phyloP scores from a whole-genome alignment of 2,113 vertebrate species.

The Ochotona princeps region DNA sequence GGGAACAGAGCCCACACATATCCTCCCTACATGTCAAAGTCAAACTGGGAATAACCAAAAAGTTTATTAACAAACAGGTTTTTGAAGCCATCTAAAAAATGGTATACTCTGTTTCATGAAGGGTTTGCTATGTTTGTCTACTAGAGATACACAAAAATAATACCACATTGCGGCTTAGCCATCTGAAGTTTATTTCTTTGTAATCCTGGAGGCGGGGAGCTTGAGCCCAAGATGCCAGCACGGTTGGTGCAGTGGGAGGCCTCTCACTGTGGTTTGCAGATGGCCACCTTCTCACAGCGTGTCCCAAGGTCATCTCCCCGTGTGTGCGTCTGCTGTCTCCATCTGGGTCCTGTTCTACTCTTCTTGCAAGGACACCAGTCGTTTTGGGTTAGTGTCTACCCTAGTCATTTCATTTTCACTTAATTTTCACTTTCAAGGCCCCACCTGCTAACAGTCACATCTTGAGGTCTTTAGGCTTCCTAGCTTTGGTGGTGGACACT shows the following conservation, averaged over 20 bases:
- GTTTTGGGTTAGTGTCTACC: neutral
- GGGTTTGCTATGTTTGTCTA: neutral
- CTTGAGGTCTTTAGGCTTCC: neutral
- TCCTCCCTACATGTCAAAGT: neutral
- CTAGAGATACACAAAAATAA: neutral
- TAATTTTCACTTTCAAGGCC: neutral
- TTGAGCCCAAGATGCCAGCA: no score
- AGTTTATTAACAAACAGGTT: neutral
- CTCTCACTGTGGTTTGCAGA: no score
- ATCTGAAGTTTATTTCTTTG: neutral
- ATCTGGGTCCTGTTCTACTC: neutral
- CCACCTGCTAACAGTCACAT: neutral
- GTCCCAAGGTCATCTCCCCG: neutral
- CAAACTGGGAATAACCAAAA: neutral
- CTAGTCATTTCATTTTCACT: neutral
- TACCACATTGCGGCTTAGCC: neutral
- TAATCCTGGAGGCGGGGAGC: neutral
- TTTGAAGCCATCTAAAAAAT: neutral
- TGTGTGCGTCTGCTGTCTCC: neutral
- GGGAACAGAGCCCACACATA: neutral
- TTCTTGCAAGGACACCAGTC: neutral
- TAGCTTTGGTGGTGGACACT: no score
- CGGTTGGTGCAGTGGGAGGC: no score
- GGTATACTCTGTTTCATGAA: neutral
- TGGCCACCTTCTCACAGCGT: neutral